Evolutionary conservation across 2,113 vertebrate genomes (phyloP), one percentile per base, ranked within the genome.

Genomic region (Blennius ocellaris): DNA sequence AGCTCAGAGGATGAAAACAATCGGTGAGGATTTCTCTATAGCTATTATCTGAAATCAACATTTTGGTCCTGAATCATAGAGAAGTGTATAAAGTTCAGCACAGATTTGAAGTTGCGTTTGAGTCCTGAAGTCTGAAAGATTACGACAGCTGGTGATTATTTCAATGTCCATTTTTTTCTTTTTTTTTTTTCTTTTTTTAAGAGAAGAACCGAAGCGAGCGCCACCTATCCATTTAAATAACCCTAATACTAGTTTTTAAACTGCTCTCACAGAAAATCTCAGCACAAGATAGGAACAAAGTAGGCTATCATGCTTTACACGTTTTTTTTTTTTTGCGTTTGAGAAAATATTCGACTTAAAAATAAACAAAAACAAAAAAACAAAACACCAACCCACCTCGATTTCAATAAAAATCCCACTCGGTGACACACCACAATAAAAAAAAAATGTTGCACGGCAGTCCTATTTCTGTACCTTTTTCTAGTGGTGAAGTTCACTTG

Each of bases 21-120:
- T 93, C 93, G 91, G 94, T 93, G 94, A 96, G 92, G 94, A 94
- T 85, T 85, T 90, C 92, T 95, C 95, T 94, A 94, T 95, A 96
- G 94, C 90, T 94, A 85, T 78, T 52, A 83, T 94, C 91, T 86
- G 92, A 96, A 95, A 96, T 90, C 91, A 94, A 95, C 91, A 94
- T 69, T 97, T 98, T 98, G 97, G 97, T 98, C 97, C 97, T 97
- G 97, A 97, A 97, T 96, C 93, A 92, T 91, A 90, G 79, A 91
- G 84, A 88, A 63, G 76, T 91, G 89, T 94, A 92, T 94, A 94
- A 95, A 98, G 96, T 99, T 96, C 96, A 97, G 97, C 97, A 98
- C 96, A 98, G 96, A 96, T 96, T 96, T 96, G 95, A 97, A 96
- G 90, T 97, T 96, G 96, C 94, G 95, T 97, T 96, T 96, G 96